These are phyloP conservation scores for Calliphora vicina DNA, from an alignment of 1,140 invertebrate species.

Conservation along the genomic window DNA sequence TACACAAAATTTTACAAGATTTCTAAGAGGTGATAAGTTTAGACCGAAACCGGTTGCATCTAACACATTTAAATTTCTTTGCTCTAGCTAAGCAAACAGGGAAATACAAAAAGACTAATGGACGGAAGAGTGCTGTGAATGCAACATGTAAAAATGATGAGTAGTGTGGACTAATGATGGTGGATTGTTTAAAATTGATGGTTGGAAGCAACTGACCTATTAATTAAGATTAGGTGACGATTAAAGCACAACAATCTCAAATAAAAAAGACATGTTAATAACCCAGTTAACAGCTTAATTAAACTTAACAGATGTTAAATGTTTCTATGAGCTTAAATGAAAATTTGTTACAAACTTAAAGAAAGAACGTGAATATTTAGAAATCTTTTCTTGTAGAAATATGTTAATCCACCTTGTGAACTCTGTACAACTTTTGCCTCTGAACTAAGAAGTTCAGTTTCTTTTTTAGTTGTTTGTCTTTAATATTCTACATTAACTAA, in stretches of 20 bases:
- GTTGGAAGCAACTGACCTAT: conserved; percentile 2
- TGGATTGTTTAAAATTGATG: not conserved
- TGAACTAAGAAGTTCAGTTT: not conserved
- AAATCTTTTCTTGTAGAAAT: not conserved
- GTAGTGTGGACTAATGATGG: not conserved
- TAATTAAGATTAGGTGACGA: conserved; percentile 32
- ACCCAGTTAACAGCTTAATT: conserved; percentile 23
- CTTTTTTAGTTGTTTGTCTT: too few species aligned
- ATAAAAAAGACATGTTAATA: not conserved
- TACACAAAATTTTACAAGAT: too few species aligned
- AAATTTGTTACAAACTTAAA: not conserved
- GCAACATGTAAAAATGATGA: not conserved
- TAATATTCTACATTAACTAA: too few species aligned
- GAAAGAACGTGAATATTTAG: not conserved
- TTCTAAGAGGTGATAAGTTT: too few species aligned
- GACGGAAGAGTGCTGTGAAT: not conserved
- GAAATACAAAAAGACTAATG: not conserved
- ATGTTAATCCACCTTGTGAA: not conserved
- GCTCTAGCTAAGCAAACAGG: too few species aligned
- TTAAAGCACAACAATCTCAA: conserved; percentile 22
- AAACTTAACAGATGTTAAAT: not conserved
- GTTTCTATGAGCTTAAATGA: not conserved
- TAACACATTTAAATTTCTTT: too few species aligned
- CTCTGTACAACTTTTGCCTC: not conserved
- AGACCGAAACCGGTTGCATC: too few species aligned